Base-by-base conservation (phyloP, 2,113 vertebrate genomes). In the Grammomys dolichurus region DNA sequence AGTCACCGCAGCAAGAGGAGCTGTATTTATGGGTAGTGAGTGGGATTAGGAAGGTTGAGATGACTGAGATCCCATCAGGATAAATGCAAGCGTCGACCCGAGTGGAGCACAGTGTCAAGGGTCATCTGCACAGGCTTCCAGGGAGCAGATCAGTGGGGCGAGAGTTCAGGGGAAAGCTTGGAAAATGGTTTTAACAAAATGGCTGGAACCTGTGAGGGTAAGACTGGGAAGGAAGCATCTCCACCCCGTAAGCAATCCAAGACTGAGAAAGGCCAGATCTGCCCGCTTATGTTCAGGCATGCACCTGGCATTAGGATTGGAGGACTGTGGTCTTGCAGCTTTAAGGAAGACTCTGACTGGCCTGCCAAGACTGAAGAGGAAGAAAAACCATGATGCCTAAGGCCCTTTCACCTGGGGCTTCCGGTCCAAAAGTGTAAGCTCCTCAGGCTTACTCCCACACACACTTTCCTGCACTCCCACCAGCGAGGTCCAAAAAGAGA, bases 101-200 rank as follows among this genome's bases (percentile, higher is more conserved):
- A 22, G 63, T 36, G 24, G 56, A 48, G 40, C 43, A 28, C 16
- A 43, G 40, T 33, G n/a, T 58, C 77, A 36, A 8, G 26, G 94
- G 70, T 12, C 24, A 87, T 22, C 40, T 26, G 40, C 80, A 43
- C 70, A 72, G 69, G 46, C 33, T 28, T 92, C 43, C 87, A 91
- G 73, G 77, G 91, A 70, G 60, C 46, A 94, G 63, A 69, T 46
- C 51, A 26, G 3, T 24, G 46, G 51, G 40, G 51, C 56, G 89
- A 89, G 36, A 86, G 91, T 86, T 94, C 69, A 84, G 69, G 81
- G 60, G 6, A 89, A 20, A 56, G 40, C 54, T 40, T 72, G 17
- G 40, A 65, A 96, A 91, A 91, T 46, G 75, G 11, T 69, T 69
- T 69, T 69, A 69, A 33, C 67, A 76, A 96, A 91, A 91, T 46